Base-by-base conservation (phyloP, 2,888 invertebrate species). In the Bhutanitis thaidina region DNA sequence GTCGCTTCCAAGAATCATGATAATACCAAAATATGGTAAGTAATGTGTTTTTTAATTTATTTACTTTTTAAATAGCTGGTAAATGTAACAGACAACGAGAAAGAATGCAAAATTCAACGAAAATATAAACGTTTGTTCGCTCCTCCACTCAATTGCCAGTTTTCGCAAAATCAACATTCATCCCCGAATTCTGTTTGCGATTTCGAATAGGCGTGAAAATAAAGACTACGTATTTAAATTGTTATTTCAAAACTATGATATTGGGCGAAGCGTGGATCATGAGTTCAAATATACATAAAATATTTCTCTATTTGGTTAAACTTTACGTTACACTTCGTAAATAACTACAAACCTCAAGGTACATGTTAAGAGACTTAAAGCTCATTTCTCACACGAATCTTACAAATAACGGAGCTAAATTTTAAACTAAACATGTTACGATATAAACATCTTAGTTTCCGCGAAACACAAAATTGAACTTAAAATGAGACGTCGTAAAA, bases 401-500 rank as follows among this genome's bases (percentile, higher is more conserved):
- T 5, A 12, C n/a, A 7, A 12, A 12, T 4, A 34, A 27, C 3
- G 1, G 39, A 39, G 30, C 12, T 37, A 25, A 13, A 39, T 40
- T 47, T 47, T 34, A 27, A 34, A 16, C n/a, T 47, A 25, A 47
- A 39, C 47, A 39, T 7, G 14, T 36, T 25, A 45, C 34, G 34
- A 34, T 41, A 48, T 36, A 36, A 41, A 15, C 40, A 41, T 36
- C 40, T 47, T 29, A 35, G 51, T 30, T 51, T 30, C 16, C 36
- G 40, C 13, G 40, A 41, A 50, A 50, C 44, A 41, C 45, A 51
- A 51, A 40, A 51, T 45, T 51, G 45, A 46, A 51, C 45, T 41
- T 46, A 51, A 45, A 51, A 46, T 46, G 35, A 46, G 45, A 45
- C 51, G 45, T 34, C 45, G 45, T 40, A 41, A 51, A 51, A 51